phyloP scores from a whole-genome alignment of 2,113 vertebrate species.

The Pygoscelis antarcticus region DNA sequence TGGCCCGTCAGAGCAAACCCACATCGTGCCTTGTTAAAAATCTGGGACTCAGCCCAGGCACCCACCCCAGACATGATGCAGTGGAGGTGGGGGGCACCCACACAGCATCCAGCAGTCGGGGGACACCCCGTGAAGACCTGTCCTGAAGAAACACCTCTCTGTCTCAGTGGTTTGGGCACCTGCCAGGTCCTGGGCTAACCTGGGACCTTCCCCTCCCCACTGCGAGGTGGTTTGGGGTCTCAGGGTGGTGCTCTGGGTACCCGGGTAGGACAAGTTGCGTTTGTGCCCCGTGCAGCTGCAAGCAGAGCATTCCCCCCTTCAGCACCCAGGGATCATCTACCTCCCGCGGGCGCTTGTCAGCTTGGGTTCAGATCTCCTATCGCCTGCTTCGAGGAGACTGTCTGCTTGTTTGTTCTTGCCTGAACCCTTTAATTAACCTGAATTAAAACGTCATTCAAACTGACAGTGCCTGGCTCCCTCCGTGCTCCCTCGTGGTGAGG shows the following conservation, averaged over 20 bases:
- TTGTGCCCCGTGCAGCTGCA: background rate
- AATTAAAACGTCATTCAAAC: background rate
- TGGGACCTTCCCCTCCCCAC: background rate
- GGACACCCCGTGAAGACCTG: background rate
- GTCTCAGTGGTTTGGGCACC: background rate
- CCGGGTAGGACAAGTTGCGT: accelerated
- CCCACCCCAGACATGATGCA: background rate
- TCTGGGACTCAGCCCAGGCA: background rate
- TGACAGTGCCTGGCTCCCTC: constrained; percentile 12
- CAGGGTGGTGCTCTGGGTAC: background rate
- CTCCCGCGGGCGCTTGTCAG: background rate
- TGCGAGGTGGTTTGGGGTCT: background rate
- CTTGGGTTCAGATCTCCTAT: background rate
- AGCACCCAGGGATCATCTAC: accelerated
- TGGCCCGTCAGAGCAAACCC: background rate
- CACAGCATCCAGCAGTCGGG: background rate
- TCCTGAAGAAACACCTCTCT: background rate
- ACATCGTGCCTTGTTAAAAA: background rate
- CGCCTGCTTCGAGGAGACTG: background rate
- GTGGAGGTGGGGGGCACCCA: background rate
- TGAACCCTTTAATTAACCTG: constrained; percentile 22
- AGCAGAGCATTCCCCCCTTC: background rate
- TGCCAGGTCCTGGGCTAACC: background rate
- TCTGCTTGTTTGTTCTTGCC: constrained; percentile 38
- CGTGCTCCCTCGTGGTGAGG: accelerated